Conservation (phyloP, 2,113 vertebrate species). For the Gorilla gorilla region DNA sequence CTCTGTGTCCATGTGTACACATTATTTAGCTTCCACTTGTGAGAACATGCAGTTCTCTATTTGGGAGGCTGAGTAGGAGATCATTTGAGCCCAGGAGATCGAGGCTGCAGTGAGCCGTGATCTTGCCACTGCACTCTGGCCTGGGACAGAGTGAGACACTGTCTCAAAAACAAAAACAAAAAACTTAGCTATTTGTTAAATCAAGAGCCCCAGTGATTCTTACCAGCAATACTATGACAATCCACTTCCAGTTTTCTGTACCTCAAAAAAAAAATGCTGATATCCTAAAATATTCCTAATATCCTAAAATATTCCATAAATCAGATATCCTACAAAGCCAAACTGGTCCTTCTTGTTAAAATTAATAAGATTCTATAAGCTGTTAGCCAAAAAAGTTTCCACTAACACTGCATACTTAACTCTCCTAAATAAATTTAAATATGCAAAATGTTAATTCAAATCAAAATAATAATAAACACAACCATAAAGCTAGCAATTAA, state of each 20-base stretch:
- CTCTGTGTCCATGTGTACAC: no score
- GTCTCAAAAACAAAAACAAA: no score
- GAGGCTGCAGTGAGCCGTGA: no score
- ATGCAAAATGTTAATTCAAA: conserved; percentile 34
- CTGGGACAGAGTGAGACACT: no score
- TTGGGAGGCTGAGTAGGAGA: no score
- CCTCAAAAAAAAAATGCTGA: neutral
- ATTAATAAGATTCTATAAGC: neutral
- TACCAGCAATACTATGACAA: neutral
- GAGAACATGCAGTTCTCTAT: no score
- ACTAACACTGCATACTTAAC: neutral
- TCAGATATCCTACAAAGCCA: neutral
- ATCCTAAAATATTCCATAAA: conserved; percentile 1
- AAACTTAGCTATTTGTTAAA: neutral
- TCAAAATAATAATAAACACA: conserved; percentile 17
- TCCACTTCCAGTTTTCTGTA: neutral
- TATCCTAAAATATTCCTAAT: neutral
- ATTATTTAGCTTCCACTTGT: no score
- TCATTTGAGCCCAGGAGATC: no score
- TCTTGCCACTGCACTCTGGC: no score
- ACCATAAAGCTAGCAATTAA: neutral
- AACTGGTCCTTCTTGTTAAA: conserved; percentile 10
- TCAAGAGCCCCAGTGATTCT: neutral
- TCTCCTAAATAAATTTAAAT: neutral
- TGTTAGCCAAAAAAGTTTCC: neutral